Evolutionary conservation across 2,888 invertebrate genomes (phyloP), one percentile per base, ranked within the genome.

Genomic region (Ariolimax columbianus): DNA sequence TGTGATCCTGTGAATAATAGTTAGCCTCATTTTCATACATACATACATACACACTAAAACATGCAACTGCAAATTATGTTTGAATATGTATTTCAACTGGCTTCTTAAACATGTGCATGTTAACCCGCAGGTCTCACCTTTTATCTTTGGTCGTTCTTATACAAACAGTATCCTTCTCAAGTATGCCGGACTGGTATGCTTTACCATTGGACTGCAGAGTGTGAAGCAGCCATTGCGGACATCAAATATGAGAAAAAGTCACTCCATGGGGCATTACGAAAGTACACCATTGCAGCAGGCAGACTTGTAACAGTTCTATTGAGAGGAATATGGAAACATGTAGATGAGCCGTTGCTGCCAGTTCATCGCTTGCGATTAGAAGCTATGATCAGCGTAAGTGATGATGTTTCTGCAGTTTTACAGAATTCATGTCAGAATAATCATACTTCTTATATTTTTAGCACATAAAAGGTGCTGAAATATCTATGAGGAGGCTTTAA

Each of bases 171-270:
- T 88, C 93, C 94, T 77, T 90, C 93, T 26, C 94, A 94, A 89
- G 92, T 94, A 30, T 94, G 94, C 88, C 88, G 92, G 9, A 89
- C 93, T 87, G 94, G 93, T 30, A 89, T 94, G 91, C 87, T 94
- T 78, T 93, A 92, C 86, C 91, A 91, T 87, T 94, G 94, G 94
- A 94, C 93, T 14, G 89, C 89, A 83, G 94, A 94, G 85, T 92
- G 93, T 89, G 94, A 94, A 84, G 87, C 89, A 77, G 93, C 93
- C 59, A 92, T 94, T 26, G 86, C 90, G 17, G 94, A 94, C 83
- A 90, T 93, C 40, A 91, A 91, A 72, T 92, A 92, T 88, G 94
- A 94, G 85, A 89, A 93, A 55, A 93, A 93, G 86, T 92, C 94
- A 9, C 88, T 94, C 75, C 90, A 91, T 78, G 91, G 90, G 36